Percentiles rank a stretch among this genome's conserved stretches.
Conservation (phyloP, 2,113 vertebrate species). For the Cottus gobio region DNA sequence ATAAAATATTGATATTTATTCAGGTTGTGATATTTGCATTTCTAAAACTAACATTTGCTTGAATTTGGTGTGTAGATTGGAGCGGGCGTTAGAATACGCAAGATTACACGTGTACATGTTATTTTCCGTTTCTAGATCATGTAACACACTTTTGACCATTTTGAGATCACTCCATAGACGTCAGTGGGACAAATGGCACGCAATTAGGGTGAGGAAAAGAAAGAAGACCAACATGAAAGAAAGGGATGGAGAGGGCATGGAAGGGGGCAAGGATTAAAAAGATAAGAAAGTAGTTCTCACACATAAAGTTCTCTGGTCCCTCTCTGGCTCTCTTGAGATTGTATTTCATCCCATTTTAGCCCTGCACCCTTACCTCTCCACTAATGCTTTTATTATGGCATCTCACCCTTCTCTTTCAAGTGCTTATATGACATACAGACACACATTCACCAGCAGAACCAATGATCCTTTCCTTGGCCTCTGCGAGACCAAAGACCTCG, state of each 20-base stretch:
- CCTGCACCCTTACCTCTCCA: conserved; percentile 22
- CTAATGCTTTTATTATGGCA: conserved; percentile 50
- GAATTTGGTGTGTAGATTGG: not conserved
- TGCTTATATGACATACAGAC: conserved; percentile 28
- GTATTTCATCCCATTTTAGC: conserved; percentile 34
- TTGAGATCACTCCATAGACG: not conserved
- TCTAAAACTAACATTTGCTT: not conserved
- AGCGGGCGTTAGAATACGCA: not conserved
- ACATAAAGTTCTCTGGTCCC: conserved; percentile 15
- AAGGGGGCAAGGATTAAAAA: conserved; percentile 17
- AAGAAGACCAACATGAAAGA: not conserved
- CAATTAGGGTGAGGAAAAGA: not conserved
- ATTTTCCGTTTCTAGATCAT: not conserved
- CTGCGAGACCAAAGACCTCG: conserved; percentile 55
- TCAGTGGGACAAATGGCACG: not conserved
- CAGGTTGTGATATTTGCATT: not conserved
- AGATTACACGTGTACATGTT: not conserved
- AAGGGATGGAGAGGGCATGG: not conserved
- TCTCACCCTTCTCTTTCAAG: conserved; percentile 37
- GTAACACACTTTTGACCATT: not conserved
- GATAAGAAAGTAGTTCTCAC: not conserved
- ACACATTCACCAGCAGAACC: conserved; percentile 37
- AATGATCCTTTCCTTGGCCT: conserved; percentile 66
- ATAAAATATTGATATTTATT: not conserved
- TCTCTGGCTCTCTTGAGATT: conserved; percentile 38